Evolutionary conservation across 2,113 vertebrate genomes (phyloP).

Genomic region (Peucedramus taeniatus): DNA sequence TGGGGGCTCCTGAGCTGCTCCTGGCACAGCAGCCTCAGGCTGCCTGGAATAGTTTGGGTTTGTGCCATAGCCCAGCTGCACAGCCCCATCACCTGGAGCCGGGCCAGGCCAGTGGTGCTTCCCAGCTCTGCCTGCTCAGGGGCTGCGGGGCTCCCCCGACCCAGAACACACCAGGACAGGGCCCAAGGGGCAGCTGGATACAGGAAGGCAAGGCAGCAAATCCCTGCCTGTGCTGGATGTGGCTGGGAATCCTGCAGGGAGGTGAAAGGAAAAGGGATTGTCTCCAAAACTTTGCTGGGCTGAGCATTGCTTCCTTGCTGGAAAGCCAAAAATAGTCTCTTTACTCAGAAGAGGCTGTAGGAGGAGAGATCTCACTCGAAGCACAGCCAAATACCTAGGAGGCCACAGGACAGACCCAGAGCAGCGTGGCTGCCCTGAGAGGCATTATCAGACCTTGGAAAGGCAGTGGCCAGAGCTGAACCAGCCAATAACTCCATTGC

Average conservation of each 20-base stretch:
- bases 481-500: neutral
- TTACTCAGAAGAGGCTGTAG: conserved; percentile 17
- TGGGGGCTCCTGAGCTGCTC: neutral
- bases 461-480: neutral
- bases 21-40: neutral
- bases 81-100: neutral
- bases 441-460: neutral
- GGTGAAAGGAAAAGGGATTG: neutral
- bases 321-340: conserved; percentile 48
- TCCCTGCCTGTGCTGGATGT: neutral
- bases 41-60: neutral
- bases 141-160: rapidly evolving
- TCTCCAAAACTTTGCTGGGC: neutral
- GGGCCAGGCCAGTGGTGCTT: neutral
- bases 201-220: neutral
- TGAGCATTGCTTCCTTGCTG: neutral
- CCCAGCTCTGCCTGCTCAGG: neutral
- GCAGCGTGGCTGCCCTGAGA: rapidly evolving
- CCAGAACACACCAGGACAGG: neutral
- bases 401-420: neutral
- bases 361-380: neutral
- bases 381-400: conserved; percentile 1
- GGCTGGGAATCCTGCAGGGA: neutral
- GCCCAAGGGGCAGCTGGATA: neutral
- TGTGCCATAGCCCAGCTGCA: neutral